Base-by-base conservation (phyloP, 2,888 invertebrate species). In the Leptopterna dolabrata region DNA sequence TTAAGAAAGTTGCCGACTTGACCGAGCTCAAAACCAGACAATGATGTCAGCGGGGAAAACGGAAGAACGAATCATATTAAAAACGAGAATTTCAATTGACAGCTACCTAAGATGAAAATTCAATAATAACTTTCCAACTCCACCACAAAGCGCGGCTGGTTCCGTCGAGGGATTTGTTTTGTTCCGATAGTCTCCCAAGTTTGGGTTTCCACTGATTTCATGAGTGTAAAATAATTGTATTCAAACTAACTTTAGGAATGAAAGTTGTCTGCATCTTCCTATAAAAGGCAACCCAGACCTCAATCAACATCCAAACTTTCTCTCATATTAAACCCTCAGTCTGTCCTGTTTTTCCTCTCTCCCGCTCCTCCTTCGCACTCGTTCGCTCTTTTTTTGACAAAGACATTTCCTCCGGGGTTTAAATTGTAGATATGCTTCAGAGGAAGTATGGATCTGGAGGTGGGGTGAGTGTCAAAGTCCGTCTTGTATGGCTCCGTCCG, bases 151-250 rank as follows among this genome's bases (percentile, higher is more conserved):
- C 16, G 19, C 9, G 19, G 27, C 24, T 63, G 63, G 24, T 63
- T 63, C 13, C 63, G 63, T 63, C 63, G 24, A 63, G 63, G 63
- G 63, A 63, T 63, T 63, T 63, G 63, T 63, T 27, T 63, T 63
- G 24, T 63, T 63, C 19, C 63, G 63, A 63, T 63, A 63, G 63
- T 63, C 63, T 63, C 63, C 1, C 63, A 24, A 63, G 63, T 24
- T 63, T n/a, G 63, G 19, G 19, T 63, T 63, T 24, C 24, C 13
- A 9, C 4, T 63, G 63, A 19, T 63, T 63, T 63, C 63, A 63
- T 63, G 24, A 63, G 63, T 63, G 63, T 63, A 63, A 63, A 63
- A 63, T 63, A 63, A 63, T 63, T 63, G 63, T 63, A 63, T 63
- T 63, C 13, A 24, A 63, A 63, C 63, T 24, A 63, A 63, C 63